Evolutionary conservation across 2,888 invertebrate genomes (phyloP), one percentile per base, ranked within the genome.

Genomic region (Lasiommata megera): DNA sequence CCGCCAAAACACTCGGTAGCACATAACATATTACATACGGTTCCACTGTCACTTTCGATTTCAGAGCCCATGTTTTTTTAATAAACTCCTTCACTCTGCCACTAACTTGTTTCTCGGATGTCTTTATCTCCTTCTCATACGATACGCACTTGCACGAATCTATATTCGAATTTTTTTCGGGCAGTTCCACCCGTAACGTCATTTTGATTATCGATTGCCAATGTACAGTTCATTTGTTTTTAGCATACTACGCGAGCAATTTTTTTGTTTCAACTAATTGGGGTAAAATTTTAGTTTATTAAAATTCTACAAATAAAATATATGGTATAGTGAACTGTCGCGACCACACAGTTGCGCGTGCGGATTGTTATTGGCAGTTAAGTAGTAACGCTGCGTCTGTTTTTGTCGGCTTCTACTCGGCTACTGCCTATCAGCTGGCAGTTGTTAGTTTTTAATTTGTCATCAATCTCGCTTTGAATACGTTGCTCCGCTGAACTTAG

Each of bases 21-120:
- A 94, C 84, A 70, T 94, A 94, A 71, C 93, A 93, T 53, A 93
- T 87, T 52, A 94, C 84, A 67, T 94, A 93, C 6, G 94, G 94
- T 76, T 94, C 94, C 23, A 94, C 94, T n/a, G 94, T 94, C 34
- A 90, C 68, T 76, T 87, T 85, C 9, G 85, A 77, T 73, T 82
- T 79, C 62, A 87, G 75, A 28, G 78, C 75, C 88, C 90, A 89
- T 63, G 82, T 71, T 62, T 80, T 76, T 73, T 87, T 88, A 9
- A 89, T 71, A 53, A 81, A 82, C 64, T 82, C 73, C 65, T 89
- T 89, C 31, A 88, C 69, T 62, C 84, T 76, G 62, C 76, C 79
- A 67, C 74, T 86, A 29, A 88, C 66, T 72, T 79, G 84, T 50
- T 69, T 77, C 62, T 89, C 88, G 2, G 76, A 70, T 66, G 81